Evolutionary conservation across 2,888 invertebrate species (phyloP).

Genomic region (Netelia melanura): DNA sequence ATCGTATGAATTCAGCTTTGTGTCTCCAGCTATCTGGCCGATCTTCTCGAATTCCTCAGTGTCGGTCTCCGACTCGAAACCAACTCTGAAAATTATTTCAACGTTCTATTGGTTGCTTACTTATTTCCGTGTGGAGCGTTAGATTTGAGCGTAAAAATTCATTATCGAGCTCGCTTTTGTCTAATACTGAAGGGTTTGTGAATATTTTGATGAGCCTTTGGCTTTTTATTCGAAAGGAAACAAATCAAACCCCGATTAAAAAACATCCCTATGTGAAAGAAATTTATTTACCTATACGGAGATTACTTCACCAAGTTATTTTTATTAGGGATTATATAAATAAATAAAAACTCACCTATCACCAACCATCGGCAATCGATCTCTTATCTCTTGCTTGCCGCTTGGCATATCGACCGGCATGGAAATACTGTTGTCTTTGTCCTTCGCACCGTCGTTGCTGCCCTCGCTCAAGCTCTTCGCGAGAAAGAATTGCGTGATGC

Average conservation of each 20-base stretch:
- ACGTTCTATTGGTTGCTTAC: not conserved
- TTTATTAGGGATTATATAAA: no score
- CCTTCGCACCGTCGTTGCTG: conserved; percentile 76
- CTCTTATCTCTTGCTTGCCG: conserved; percentile 74
- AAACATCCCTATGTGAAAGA: no score
- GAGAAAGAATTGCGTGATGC: conserved; percentile 90
- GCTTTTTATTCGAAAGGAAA: not conserved
- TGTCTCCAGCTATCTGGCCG: conserved; percentile 86
- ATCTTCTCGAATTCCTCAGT: conserved; percentile 94
- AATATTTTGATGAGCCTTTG: not conserved
- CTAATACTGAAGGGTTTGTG: not conserved
- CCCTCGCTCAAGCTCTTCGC: conserved; percentile 84
- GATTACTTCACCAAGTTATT: no score
- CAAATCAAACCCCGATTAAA: no score
- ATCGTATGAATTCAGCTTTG: conserved; percentile 79
- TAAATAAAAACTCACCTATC: conserved; percentile 77
- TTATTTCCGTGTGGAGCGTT: not conserved
- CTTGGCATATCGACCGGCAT: conserved; percentile 76
- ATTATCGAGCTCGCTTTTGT: not conserved
- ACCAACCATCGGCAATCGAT: conserved; percentile 74
- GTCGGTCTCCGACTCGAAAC: conserved; percentile 92
- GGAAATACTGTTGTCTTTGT: conserved; percentile 78
- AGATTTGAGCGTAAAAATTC: not conserved
- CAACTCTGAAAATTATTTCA: conserved; percentile 86
- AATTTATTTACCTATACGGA: no score